Evolutionary conservation across 2,797 vertebrate species (phyloP), one percentile per base, ranked within the genome.

Genomic region (Chromis chromis): DNA sequence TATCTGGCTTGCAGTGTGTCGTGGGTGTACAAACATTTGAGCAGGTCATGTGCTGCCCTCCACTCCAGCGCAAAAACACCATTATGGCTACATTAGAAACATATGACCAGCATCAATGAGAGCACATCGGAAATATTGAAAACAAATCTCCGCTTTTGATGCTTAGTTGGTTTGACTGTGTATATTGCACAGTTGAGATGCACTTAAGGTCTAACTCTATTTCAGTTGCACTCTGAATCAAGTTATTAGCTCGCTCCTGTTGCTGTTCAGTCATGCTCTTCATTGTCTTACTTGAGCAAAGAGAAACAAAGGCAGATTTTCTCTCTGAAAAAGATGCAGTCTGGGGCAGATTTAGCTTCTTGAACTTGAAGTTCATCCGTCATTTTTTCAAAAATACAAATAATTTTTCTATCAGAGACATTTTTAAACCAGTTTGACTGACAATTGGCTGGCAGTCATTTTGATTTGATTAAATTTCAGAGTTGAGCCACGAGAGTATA

Each of bases 1-100:
- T 78, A 44, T 39, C 9, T 65, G 58, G 54, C 61, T 71, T 31
- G 50, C 64, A 65, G 65, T 25, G 55, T 56, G 42, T 58, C 75
- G 48, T 55, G 74, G 25, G 63, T 70, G 60, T 68, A 48, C 63
- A 70, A 59, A 61, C 56, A 42, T 79, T 63, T 13, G 39, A 73
- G 56, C 21, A 12, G 74, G 63, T 81, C 83, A 87, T 8, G 66
- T 40, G 79, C 48, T 53, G 19, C 63, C 22, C 27, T 62, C 22
- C 12, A 3, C 69, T 73, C n/a, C 1, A 31, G 52, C 33, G 4
- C n/a, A 60, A 66, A 36, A 81, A 74, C 36, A 25, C 16, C 40
- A 63, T 75, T 73, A 74, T 25, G 0, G 21, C 77, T 25, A 40
- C 54, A 73, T 66, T 68, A 57, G 67, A 86, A 83, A 76, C 72